Evolutionary conservation across 1,140 invertebrate species (phyloP), one percentile per base, ranked within the genome.

Genomic region (Oedothorax gibbosus): DNA sequence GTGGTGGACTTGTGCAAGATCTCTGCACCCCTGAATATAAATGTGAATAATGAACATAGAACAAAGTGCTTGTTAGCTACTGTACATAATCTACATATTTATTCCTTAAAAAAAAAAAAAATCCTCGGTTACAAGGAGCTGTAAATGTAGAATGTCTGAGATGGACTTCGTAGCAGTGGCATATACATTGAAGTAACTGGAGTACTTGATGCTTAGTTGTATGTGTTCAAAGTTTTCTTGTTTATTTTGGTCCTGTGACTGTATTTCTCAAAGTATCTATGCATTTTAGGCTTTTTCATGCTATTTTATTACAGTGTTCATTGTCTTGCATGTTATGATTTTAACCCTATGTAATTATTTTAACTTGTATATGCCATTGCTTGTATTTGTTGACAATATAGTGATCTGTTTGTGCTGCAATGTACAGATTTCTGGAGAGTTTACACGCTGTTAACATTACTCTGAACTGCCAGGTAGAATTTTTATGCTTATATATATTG

Each of bases 1-100:
- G 49, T 71, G 62, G 53, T 82, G 69, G 56, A 71, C 69, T 81
- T 18, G 18, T 75, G 69, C 80, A 82, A 51, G 20, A 53, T 10
- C 20, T 18, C 18, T 64, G 80, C 69, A 62, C 20, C 35, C 35
- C 66, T 82, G 54, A 82, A 35, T 72, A 15, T 81, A 62, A 64
- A 56, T 82, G 80, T 82, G 80, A 82, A 72, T 82, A 82, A 21
- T 82, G 80, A 62, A 82, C 80, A 82, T 82, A 82, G 80, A 73
- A 82, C 80, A 82, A 82, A 82, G 80, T 82, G 80, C 80, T 82
- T 82, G 68, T 71, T 72, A 82, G 80, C 73, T 57, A 73, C 21
- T 82, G 80, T 82, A 82, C 35, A 82, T 82, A 82, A 71, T 82
- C 73, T 73, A 69, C 53, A 49, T 82, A 82, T 81, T 71, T 71